phyloP scores from a whole-genome alignment of 1,140 invertebrate genomes.

The Eupristina koningsbergeri region DNA sequence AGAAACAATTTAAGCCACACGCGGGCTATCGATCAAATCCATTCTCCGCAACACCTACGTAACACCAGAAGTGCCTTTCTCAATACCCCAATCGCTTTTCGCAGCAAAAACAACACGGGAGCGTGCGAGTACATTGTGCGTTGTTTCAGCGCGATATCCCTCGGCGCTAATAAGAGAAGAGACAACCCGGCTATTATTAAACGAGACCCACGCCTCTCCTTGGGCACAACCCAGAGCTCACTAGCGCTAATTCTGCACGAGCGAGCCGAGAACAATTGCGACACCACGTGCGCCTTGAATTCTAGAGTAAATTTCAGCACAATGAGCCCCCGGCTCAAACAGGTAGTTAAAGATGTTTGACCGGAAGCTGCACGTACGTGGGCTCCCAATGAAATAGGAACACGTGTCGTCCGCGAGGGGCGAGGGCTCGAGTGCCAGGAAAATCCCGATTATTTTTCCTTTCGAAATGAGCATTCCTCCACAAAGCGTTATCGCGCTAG shows the following conservation, averaged over 20 bases:
- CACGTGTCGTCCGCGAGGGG: no score
- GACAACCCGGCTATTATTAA: neutral
- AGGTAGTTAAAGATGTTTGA: neutral
- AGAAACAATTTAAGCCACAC: neutral
- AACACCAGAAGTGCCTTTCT: constrained; percentile 14
- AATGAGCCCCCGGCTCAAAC: neutral
- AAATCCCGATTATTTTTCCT: no score
- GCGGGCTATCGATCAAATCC: neutral
- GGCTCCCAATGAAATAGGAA: no score
- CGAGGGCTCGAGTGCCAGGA: no score
- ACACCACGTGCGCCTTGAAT: neutral
- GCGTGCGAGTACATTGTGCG: neutral
- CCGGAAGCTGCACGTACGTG: neutral
- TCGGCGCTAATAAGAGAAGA: neutral
- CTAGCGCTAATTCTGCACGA: neutral
- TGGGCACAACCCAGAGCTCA: neutral
- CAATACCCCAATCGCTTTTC: neutral
- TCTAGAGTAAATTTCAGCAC: neutral
- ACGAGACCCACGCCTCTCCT: neutral
- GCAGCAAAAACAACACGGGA: neutral
- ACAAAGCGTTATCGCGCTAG: neutral
- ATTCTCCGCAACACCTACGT: neutral
- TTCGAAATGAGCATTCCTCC: neutral
- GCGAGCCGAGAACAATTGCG: neutral
- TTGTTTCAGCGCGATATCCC: neutral